phyloP scores from a whole-genome alignment of 2,113 vertebrate species.

The Syrrhaptes paradoxus region DNA sequence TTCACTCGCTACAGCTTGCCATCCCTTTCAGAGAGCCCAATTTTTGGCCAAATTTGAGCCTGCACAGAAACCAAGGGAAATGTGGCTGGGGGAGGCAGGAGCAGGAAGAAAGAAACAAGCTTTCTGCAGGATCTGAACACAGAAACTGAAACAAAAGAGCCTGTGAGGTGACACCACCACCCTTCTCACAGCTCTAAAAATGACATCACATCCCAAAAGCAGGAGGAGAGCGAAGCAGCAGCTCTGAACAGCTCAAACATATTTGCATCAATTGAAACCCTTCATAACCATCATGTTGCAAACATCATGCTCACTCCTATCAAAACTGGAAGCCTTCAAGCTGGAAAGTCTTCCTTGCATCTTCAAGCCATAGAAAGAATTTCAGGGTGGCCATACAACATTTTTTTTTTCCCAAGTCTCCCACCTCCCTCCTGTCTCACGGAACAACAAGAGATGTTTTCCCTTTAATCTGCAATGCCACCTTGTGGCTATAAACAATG shows the following conservation, averaged over 20 bases:
- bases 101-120: neutral
- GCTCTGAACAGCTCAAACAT: neutral
- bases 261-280: neutral
- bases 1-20: neutral
- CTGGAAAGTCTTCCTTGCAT: neutral
- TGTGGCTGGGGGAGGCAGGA: neutral
- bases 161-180: neutral
- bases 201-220: neutral
- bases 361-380: neutral
- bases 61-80: neutral
- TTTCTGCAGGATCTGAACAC: neutral
- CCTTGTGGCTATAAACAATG: slow-evolving; percentile 72
- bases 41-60: neutral
- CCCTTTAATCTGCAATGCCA: slow-evolving; percentile 81
- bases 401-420: neutral
- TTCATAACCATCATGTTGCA: neutral
- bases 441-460: slow-evolving; percentile 34
- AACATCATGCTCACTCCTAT: neutral
- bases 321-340: neutral
- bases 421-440: neutral
- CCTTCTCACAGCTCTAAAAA: neutral
- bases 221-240: neutral
- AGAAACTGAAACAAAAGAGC: neutral
- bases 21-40: neutral
- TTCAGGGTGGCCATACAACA: neutral